Evolutionary conservation across 2,113 vertebrate species (phyloP), one percentile per base, ranked within the genome.

Genomic region (Caranx melampygus): DNA sequence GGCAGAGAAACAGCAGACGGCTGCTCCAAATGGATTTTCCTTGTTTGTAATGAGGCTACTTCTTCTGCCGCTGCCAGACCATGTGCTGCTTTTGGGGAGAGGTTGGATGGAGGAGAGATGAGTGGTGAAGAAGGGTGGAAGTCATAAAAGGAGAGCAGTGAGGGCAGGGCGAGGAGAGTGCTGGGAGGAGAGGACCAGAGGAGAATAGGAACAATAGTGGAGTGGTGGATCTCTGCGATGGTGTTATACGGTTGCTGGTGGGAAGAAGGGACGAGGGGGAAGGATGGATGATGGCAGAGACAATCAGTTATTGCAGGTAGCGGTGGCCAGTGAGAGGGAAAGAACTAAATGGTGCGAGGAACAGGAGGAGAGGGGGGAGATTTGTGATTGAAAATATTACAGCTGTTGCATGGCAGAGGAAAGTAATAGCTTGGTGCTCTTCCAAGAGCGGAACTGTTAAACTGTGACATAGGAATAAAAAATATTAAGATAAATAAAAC

Each of bases 1-100:
- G 89, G 75, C 87, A 63, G 71, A 62, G 80, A 86, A 87, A 90
- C 88, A 81, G 90, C 87, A 92, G 88, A 92, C 84, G 78, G 87
- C 87, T 85, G 92, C 85, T 90, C 90, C 88, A 95, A 95, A 95
- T 94, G 92, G 93, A 94, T 94, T 94, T 94, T 94, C 87, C 88
- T 87, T 94, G 89, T 93, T 92, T 92, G 92, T 91, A 94, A 93
- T 93, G 90, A 93, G 92, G 86, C 90, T 78, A 63, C 88, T 89
- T 88, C 85, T 78, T 75, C 86, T 63, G 78, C 83, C 45, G 68
- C 86, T 84, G 87, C 89, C 89, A 88, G 79, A 76, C 77, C 87
- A 82, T 82, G 88, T 81, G 69, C 65, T 54, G 72, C 82, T 58
- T 78, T 73, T 42, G 4, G 57, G 64, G 67, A 40, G 60, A 6